Base-by-base conservation (phyloP, 2,797 vertebrate genomes). In the Brachymystax lenok region DNA sequence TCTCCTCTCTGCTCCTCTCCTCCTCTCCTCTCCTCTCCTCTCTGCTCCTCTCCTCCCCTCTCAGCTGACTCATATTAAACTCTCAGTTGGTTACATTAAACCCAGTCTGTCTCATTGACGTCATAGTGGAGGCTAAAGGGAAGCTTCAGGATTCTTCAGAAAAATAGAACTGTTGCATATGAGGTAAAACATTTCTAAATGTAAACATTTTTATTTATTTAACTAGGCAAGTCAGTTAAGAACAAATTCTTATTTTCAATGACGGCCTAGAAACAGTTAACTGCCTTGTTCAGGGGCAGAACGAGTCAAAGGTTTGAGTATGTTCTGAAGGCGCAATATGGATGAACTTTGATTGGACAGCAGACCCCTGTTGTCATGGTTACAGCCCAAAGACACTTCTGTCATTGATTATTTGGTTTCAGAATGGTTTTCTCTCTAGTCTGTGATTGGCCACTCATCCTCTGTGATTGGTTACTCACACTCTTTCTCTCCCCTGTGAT, bases 401-500 rank as follows among this genome's bases (percentile, higher is more conserved):
- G 19, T 54, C 12, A 52, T 71, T 46, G 10, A 46, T 46, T 46
- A 10, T 46, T 46, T 46, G 40, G 24, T 63, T 24, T 63, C 59
- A 46, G 10, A 46, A 12, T 46, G 40, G 10, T 46, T 59, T 59
- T 81, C 73, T 64, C 19, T 24, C 28, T 14, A 3, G 2, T 74
- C 50, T 71, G 73, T 86, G 81, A 75, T 73, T 73, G 17, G 40
- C 1, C 40, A 61, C 21, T 10, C 21, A n/a, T 8, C 0, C 10
- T 21, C n/a, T 59, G 19, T 63, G 13, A 14, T 80, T 73, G 75
- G 64, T 74, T 56, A 14, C 28, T 79, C 70, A 63, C 54, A 64
- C 69, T 72, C 69, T 35, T 35, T 81, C 73, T 54, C 16, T 24
- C 10, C 17, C 73, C 46, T 71, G 73, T 85, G 81, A 75, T 73